phyloP scores from a whole-genome alignment of 92 coral and sea anemone species.

The Chrysogorgia sp. region DNA sequence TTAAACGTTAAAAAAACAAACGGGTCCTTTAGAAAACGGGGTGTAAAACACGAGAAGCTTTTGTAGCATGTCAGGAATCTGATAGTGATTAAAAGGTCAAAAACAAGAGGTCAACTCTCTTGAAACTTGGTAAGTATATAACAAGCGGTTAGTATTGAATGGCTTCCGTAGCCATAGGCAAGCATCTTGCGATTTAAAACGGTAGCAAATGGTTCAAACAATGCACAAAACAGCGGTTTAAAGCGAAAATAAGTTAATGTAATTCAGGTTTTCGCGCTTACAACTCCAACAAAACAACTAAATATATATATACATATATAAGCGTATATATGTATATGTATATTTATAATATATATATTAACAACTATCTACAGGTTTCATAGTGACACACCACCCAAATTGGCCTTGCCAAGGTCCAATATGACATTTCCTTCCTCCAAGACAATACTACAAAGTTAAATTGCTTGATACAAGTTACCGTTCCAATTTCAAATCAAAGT shows the following conservation, averaged over 20 bases:
- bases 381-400: neutral
- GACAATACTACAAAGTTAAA: neutral
- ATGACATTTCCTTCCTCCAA: neutral
- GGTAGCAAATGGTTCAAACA: neutral
- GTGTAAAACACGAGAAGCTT: no score
- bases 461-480: slow-evolving; percentile 46
- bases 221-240: neutral
- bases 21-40: no score
- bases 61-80: no score
- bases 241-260: neutral
- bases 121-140: no score
- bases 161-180: neutral
- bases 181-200: no score
- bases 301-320: neutral
- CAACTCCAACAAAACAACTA: slow-evolving; percentile 1
- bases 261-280: neutral
- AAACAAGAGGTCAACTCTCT: no score
- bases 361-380: neutral
- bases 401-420: neutral
- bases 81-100: no score
- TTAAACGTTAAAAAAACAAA: no score
- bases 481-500: slow-evolving; percentile 13
- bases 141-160: no score
- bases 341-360: no score
- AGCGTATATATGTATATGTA: neutral